Evolutionary conservation across 2,113 vertebrate species (phyloP), one percentile per base, ranked within the genome.

Genomic region (Alligator sinensis): DNA sequence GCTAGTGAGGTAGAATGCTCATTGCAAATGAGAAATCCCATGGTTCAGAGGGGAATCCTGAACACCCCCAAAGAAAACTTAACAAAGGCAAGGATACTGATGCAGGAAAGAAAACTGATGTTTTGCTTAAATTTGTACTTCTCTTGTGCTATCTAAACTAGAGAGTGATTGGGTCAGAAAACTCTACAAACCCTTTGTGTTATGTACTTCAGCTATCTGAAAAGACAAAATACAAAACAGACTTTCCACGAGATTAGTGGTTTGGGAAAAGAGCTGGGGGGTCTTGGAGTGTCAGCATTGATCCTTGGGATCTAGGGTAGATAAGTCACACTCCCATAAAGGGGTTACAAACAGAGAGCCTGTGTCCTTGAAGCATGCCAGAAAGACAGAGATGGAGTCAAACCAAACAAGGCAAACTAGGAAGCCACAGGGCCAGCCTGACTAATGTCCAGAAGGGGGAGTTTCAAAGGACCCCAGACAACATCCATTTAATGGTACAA

Each of bases 261-360:
- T 74, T 82, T 27, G 94, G 86, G 88, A 94, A 93, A 47, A 47
- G 47, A 7, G 8, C 47, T 47, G 47, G 47, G 64, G 58, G 22
- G 78, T 86, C 18, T 1, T 79, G 81, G 38, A 77, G 7, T 91
- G 60, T 25, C 77, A 84, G 15, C 2, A 70, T 16, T 47, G 47
- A 47, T 47, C 68, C 89, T 60, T 68, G 84, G 88, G 78, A 92
- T 80, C 38, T 89, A 86, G 82, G 30, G 38, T 81, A 92, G 76
- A 75, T 94, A 79, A 93, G 88, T 82, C 75, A 28, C 38, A 61
- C 93, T 92, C 91, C 93, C 84, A 60, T 70, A 58, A 70, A 84
- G 83, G 74, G 84, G 59, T 81, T 38, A 55, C 24, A 92, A 86
- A 77, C 17, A n/a, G 87, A 88, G 78, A 84, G 22, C 38, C 38